These are phyloP conservation scores for Nesogale talazaci DNA, from an alignment of 2,113 vertebrate species.

Conservation along the genomic window DNA sequence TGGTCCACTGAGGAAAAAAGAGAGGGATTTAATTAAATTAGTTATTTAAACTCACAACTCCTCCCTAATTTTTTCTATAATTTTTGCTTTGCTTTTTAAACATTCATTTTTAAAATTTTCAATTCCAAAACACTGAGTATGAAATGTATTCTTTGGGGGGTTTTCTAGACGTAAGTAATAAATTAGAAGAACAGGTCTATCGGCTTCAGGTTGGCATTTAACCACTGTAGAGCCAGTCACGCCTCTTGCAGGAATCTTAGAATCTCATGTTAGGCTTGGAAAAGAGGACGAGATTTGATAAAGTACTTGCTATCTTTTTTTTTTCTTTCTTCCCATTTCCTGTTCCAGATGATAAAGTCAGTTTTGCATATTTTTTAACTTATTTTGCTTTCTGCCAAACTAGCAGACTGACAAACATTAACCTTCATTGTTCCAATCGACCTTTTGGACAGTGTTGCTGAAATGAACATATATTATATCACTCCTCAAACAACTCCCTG, in stretches of 20 bases:
- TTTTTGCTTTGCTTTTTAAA: constrained; percentile 12
- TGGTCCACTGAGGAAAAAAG: neutral
- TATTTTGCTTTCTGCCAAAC: constrained; percentile 34
- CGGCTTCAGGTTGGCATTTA: neutral
- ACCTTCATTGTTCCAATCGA: constrained; percentile 38
- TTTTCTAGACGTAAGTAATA: neutral
- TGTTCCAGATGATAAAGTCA: neutral
- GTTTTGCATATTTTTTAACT: neutral
- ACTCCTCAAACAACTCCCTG: neutral
- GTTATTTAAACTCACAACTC: neutral
- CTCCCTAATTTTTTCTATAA: constrained; percentile 34
- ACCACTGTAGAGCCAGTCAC: neutral
- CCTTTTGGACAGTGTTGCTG: neutral
- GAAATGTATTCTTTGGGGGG: neutral
- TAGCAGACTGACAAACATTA: constrained; percentile 23
- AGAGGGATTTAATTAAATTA: neutral
- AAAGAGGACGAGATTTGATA: neutral
- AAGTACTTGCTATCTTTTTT: neutral
- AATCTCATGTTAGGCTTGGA: neutral
- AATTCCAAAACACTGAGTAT: constrained; percentile 28
- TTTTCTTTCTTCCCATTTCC: neutral
- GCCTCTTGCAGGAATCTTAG: neutral
- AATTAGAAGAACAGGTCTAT: neutral
- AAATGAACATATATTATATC: constrained; percentile 50
- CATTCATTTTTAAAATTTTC: constrained; percentile 9